Conservation (phyloP, 2,888 invertebrate genomes). For the Acrocera orbiculus region DNA sequence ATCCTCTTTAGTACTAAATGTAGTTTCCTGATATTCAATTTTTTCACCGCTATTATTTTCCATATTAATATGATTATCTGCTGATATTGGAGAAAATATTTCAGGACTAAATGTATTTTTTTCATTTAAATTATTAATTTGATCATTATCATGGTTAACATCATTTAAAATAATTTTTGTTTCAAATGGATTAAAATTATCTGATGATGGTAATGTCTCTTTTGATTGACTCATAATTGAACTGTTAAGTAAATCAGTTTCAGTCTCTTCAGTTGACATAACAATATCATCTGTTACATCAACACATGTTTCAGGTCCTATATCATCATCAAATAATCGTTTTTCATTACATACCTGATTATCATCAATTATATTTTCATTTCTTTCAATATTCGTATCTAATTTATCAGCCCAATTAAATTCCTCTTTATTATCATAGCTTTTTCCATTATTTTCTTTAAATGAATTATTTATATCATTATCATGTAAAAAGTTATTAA, state of each 20-base stretch:
- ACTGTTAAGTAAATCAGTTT: constrained; percentile 11
- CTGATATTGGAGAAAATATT: too few relatives aligned
- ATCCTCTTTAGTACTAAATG: too few relatives aligned
- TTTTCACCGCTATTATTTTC: too few relatives aligned
- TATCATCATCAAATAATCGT: constrained; percentile 36
- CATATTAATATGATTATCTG: too few relatives aligned
- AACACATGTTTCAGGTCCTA: constrained; percentile 61
- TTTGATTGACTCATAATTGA: constrained; percentile 15
- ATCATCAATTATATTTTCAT: background rate
- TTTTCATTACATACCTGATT: background rate
- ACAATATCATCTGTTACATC: constrained; percentile 42
- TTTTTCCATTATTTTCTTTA: background rate
- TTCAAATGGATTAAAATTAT: constrained; percentile 14
- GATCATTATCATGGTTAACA: background rate
- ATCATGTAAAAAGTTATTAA: constrained; percentile 9
- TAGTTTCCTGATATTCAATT: too few relatives aligned
- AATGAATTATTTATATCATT: constrained; percentile 4
- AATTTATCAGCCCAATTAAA: too few relatives aligned
- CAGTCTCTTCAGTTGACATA: constrained; percentile 14
- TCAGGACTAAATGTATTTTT: too few relatives aligned
- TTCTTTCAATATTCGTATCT: background rate
- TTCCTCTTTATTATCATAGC: too few relatives aligned
- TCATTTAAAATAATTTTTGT: constrained; percentile 9
- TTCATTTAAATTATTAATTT: too few relatives aligned
- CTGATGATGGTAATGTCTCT: constrained; percentile 14